A percentile compares a stretch with the other conserved stretches of the same genome.
Conservation (phyloP, 2,113 vertebrate species). For the Rana temporaria region DNA sequence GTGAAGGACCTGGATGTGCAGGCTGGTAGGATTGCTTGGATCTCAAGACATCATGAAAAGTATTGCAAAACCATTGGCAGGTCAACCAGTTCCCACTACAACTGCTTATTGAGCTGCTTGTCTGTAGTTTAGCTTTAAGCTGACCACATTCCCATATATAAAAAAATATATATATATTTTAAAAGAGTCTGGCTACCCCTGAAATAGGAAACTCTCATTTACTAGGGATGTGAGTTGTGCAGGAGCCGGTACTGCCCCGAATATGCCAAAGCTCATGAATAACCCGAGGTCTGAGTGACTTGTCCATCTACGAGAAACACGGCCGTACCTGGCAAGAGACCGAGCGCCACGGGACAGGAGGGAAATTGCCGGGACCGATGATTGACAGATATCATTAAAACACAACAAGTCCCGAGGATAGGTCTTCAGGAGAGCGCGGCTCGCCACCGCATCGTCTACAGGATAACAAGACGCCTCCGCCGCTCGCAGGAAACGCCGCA, state of each 20-base stretch:
- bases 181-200: too few species aligned
- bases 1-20: too few species aligned
- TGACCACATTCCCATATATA: too few species aligned
- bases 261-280: conserved; percentile 20
- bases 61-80: too few species aligned
- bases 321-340: background rate
- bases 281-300: background rate
- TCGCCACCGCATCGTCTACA: background rate
- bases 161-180: too few species aligned
- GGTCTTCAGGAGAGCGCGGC: background rate
- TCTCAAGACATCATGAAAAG: too few species aligned
- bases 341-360: background rate
- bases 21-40: too few species aligned
- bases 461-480: too few species aligned
- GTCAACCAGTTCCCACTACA: too few species aligned
- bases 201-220: background rate
- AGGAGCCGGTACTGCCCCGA: conserved; percentile 2
- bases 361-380: background rate
- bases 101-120: too few species aligned
- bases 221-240: background rate
- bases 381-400: conserved; percentile 29
- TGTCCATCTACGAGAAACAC: background rate
- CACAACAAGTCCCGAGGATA: background rate
- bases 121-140: too few species aligned
- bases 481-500: background rate